Base-by-base conservation (phyloP, 2,888 invertebrate species). In the Hololepta plana region DNA sequence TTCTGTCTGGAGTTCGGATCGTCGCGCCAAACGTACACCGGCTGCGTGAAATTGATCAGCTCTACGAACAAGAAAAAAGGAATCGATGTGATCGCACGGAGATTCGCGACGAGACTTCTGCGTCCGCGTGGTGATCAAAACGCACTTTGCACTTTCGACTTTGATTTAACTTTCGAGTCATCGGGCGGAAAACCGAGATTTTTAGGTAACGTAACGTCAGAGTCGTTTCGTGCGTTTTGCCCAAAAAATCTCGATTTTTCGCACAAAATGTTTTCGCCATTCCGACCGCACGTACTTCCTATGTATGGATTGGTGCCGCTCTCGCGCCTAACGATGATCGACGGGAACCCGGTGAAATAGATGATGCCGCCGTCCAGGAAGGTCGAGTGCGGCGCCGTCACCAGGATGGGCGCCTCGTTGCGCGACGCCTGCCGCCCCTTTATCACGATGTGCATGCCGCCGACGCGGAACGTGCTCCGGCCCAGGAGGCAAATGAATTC, bases 21-120 rank as follows among this genome's bases (percentile, higher is more conserved):
- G 45, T 91, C 90, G 27, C 93, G 60, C 67, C 80, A 77, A 19
- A 95, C 93, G 49, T 88, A 88, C 23, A 95, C 82, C 0, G 95
- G 91, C 53, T 95, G 93, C 0, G 88, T 87, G 54, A 82, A 90
- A 55, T 84, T 81, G 37, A 91, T 87, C 25, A 93, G 59, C 49
- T 82, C 90, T 82, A n/a, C 20, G 5, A 23, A n/a, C 8, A 7
- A 5, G 12, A 24, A n/a, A n/a, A n/a, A n/a, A n/a, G n/a, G n/a
- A n/a, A n/a, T n/a, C n/a, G n/a, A n/a, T n/a, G n/a, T n/a, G n/a
- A n/a, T n/a, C n/a, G n/a, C n/a, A n/a, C n/a, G n/a, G n/a, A n/a
- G n/a, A n/a, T n/a, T n/a, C n/a, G n/a, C n/a, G n/a, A n/a, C n/a
- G n/a, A n/a, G n/a, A n/a, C n/a, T n/a, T n/a, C n/a, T n/a, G n/a